phyloP scores from a whole-genome alignment of 2,888 invertebrate species.

The Clusia tigrina region DNA sequence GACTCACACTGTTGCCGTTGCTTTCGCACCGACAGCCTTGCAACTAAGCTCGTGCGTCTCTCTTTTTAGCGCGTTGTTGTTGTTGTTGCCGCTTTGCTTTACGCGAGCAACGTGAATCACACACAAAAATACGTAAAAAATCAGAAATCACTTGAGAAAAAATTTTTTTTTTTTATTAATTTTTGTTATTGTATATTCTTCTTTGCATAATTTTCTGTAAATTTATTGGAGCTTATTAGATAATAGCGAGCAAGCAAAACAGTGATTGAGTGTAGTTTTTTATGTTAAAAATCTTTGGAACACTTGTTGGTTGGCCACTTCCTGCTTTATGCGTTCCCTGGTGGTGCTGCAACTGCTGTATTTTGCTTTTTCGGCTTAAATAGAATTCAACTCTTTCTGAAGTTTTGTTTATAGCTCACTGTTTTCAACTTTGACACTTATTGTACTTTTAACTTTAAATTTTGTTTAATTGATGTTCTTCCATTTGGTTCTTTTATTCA shows the following conservation, averaged over 20 bases:
- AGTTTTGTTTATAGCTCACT: not conserved
- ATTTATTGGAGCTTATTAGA: slow-evolving; percentile 7
- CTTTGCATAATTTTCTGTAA: slow-evolving; percentile 3
- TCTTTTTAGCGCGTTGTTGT: slow-evolving; percentile 29
- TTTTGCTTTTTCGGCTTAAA: not conserved
- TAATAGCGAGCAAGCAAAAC: not conserved
- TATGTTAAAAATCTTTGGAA: not conserved
- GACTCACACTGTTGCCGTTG: slow-evolving; percentile 63
- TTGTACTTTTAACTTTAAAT: no score
- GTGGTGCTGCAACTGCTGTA: not conserved
- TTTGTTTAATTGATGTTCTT: no score
- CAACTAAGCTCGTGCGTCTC: slow-evolving; percentile 36
- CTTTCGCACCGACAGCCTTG: slow-evolving; percentile 52
- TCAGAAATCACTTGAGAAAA: slow-evolving; percentile 8
- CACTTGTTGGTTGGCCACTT: slow-evolving; percentile 12
- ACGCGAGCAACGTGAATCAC: slow-evolving; percentile 1
- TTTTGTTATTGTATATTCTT: slow-evolving; percentile 9
- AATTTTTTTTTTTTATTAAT: slow-evolving; percentile 13
- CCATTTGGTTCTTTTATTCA: no score
- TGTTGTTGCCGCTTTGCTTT: slow-evolving; percentile 13
- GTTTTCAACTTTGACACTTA: no score
- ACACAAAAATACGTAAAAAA: not conserved
- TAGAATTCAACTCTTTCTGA: not conserved
- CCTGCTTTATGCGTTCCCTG: slow-evolving; percentile 4
- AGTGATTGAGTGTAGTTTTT: not conserved